Percentiles rank a stretch among this genome's conserved stretches.
Conservation (phyloP, 2,888 invertebrate genomes). For the Synanthedon andrenaeformis region DNA sequence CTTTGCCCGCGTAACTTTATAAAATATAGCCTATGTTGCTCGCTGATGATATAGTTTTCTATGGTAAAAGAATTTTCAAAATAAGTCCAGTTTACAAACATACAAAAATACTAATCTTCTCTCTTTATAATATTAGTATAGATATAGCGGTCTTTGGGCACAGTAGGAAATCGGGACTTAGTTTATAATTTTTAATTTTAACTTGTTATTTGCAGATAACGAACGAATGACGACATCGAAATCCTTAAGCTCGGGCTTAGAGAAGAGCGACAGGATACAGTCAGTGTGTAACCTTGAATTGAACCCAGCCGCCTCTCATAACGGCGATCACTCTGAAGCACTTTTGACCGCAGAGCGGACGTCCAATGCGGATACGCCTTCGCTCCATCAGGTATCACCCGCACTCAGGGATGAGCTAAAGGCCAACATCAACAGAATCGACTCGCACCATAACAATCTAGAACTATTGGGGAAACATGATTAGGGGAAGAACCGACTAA, state of each 20-base stretch:
- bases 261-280: slow-evolving; percentile 22
- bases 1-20: too few species aligned
- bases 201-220: slow-evolving; percentile 20
- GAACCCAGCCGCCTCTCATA: slow-evolving; percentile 17
- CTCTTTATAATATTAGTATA: too few species aligned
- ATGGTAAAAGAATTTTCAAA: too few species aligned
- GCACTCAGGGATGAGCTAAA: slow-evolving; percentile 41
- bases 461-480: slow-evolving; percentile 29
- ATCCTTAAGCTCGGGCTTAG: slow-evolving; percentile 42
- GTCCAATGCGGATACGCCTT: slow-evolving; percentile 2
- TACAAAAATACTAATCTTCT: too few species aligned
- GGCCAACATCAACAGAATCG: slow-evolving; percentile 63
- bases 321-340: slow-evolving; percentile 36
- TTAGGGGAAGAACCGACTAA: background rate
- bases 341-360: slow-evolving; percentile 39
- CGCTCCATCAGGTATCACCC: slow-evolving; percentile 21
- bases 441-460: slow-evolving; percentile 56
- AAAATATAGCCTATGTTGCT: too few species aligned
- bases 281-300: slow-evolving; percentile 43
- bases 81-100: too few species aligned
- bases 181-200: too few species aligned
- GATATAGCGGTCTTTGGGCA: too few species aligned
- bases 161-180: too few species aligned
- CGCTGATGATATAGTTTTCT: too few species aligned
- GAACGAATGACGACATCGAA: slow-evolving; percentile 30